These are phyloP conservation scores for Melanerpes aurifrons DNA, from an alignment of 2,113 vertebrate species.

Conservation along the genomic window DNA sequence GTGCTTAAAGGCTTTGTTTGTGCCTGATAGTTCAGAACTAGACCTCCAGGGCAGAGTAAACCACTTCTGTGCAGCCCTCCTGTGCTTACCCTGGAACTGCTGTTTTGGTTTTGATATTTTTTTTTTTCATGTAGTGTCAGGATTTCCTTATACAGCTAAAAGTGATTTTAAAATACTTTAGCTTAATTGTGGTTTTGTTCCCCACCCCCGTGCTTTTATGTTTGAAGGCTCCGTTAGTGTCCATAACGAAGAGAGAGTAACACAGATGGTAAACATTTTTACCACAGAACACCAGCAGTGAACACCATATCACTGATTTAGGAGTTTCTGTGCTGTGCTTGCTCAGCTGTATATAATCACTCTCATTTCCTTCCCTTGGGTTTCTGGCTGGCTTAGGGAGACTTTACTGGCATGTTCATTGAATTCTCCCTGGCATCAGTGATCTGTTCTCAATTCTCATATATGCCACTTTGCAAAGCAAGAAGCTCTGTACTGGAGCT, in stretches of 20 bases:
- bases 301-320: constrained; percentile 59
- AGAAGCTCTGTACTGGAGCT: neutral
- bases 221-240: constrained; percentile 62
- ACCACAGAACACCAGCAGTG: constrained; percentile 64
- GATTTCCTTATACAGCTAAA: constrained; percentile 16
- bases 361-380: constrained; percentile 67
- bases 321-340: constrained; percentile 65
- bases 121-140: neutral
- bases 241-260: constrained; percentile 61
- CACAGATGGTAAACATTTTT: constrained; percentile 75
- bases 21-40: neutral
- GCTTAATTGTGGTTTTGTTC: neutral
- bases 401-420: constrained; percentile 7
- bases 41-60: neutral
- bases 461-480: neutral
- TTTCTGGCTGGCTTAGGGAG: constrained; percentile 56
- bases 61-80: neutral
- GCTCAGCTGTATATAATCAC: constrained; percentile 74
- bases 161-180: constrained; percentile 39
- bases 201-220: constrained; percentile 34
- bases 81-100: neutral
- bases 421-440: neutral
- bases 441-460: neutral
- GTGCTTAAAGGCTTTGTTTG: neutral
- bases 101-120: neutral